Conservation (phyloP, 2,797 vertebrate genomes). For the Hirundo rustica region DNA sequence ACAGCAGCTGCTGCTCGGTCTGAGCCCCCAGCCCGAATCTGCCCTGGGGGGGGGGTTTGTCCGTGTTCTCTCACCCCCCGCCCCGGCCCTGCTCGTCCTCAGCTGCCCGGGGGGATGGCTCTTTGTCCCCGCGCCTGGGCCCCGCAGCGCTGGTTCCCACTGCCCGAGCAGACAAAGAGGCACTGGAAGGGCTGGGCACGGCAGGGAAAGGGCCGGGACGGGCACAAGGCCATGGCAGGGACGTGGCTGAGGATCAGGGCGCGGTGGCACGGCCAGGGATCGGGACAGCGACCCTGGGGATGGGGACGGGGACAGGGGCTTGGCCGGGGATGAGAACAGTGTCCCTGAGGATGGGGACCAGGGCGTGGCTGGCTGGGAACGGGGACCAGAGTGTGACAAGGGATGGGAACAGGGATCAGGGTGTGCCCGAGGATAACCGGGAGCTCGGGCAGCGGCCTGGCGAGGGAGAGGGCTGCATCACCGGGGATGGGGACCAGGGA, state of each 20-base stretch:
- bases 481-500: background rate
- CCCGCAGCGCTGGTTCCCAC: background rate
- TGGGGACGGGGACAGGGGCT: background rate
- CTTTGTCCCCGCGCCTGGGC: background rate
- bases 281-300: background rate
- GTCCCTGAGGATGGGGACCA: background rate
- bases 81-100: background rate
- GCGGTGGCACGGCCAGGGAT: background rate
- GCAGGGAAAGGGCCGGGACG: background rate
- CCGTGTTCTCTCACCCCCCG: background rate
- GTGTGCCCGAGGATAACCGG: background rate
- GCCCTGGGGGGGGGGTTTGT: background rate
- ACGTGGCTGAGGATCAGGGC: background rate
- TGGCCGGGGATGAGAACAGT: background rate
- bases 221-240: background rate
- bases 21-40: background rate
- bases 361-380: background rate
- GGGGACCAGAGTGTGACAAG: background rate
- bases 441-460: background rate
- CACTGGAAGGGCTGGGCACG: background rate
- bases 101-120: background rate
- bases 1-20: background rate
- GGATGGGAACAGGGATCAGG: background rate
- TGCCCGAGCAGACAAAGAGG: conserved; percentile 33
- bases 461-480: background rate